Evolutionary conservation across 1,140 invertebrate genomes (phyloP), one percentile per base, ranked within the genome.

Genomic region (Hycleus phaleratus): DNA sequence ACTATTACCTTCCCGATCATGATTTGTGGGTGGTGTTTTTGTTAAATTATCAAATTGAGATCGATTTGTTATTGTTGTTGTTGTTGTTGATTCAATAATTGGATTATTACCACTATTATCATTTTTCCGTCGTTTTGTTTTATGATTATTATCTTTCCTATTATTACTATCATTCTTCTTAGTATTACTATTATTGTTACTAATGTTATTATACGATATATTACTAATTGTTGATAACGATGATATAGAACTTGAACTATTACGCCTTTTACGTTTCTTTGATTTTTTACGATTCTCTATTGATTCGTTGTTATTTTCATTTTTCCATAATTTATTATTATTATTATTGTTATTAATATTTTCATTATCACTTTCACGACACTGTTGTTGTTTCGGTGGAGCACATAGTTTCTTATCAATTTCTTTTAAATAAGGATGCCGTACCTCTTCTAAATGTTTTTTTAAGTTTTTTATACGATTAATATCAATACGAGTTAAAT

Each of bases 11-110:
- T 70, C 65, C 66, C 70, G 65, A 39, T 73, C 69, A 52, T 72
- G 70, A 38, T 72, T 84, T 18, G 84, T 85, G 11, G 81, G 81
- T 42, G 81, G 81, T 65, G 59, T 66, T 58, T 69, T 64, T 4
- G 60, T 65, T 46, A 69, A 52, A 59, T 65, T 60, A 53, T 71
- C 62, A 18, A 26, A 54, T 40, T 65, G 67, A 63, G 63, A 60
- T 63, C 62, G 51, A 26, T 47, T 43, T 40, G 43, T 58, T 32
- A 25, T 43, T 42, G 11, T 55, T 43, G 25, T 26, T 44, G 11
- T 26, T 58, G 10, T 38, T 63, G 26, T 52, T 56, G 18, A 18
- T 18, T 18, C 18, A 18, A 18, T 18, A 18, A 18, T 18, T 18
- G 18, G 18, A 24, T 55, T 43, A 26, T 26, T 44, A 18, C 18